Evolutionary conservation across 2,888 invertebrate species (phyloP), one percentile per base, ranked within the genome.

Genomic region (Chalcosyrphus nemorum): DNA sequence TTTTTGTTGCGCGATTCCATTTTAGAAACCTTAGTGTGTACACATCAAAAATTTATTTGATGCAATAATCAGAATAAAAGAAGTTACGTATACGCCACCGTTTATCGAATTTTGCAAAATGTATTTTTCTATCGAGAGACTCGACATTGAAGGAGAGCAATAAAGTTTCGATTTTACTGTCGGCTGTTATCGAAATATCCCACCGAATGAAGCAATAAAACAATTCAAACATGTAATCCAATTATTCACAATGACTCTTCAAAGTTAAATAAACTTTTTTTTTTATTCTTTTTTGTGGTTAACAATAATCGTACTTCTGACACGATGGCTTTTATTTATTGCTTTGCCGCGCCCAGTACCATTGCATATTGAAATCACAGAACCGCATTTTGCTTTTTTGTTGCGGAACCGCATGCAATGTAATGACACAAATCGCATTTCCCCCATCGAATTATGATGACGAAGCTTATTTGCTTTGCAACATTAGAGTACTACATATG

Each of bases 401-500:
- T 32, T 32, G 0, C 4, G 43, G 45, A 61, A 29, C 61, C 61
- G 9, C 61, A 45, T n/a, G 29, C 61, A 45, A n/a, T n/a, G n/a
- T 17, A 29, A 17, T 61, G 45, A 61, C 27, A 29, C 45, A 45
- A 38, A 38, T 32, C 32, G 9, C n/a, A 17, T 29, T 32, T n/a
- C n/a, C 17, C 21, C 35, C n/a, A 57, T 19, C 57, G n/a, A 57
- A 57, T 19, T 29, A 32, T 17, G 6, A 7, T 54, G 19, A 13
- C 13, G 1, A 4, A 6, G 32, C 32, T 17, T 29, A 15, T 15
- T 4, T 9, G 17, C 54, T 32, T 32, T 32, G 32, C 32, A 32
- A 32, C 9, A 32, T 32, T 32, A 32, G 24, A 24, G 32, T 5
- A 11, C 32, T 32, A 32, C 11, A 21, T 13, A 24, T 3, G 57